Base-by-base conservation (phyloP, 2,888 invertebrate genomes). In the Ectemnius lituratus region DNA sequence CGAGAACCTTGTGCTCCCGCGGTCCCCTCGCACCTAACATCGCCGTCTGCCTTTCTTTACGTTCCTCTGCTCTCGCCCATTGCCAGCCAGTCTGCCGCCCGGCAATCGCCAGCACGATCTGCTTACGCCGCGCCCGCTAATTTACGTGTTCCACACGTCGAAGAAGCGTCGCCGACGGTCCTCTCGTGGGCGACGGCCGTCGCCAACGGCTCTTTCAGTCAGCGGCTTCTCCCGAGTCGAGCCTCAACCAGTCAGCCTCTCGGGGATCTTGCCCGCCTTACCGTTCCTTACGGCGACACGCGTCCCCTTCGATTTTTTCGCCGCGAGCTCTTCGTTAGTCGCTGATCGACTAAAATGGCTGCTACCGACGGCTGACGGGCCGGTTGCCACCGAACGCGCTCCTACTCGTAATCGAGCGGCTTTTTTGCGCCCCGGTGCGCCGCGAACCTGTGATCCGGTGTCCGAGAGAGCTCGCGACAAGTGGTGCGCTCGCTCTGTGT, bases 1-100 rank as follows among this genome's bases (percentile, higher is more conserved):
- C 84, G 83, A 86, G 84, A 85, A 84, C 75, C 75, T 83, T 80
- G 80, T 75, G 75, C 70, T 66, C 70, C 73, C 71, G 56, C 20
- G 45, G 61, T 74, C 56, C 63, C 61, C 56, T 62, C 67, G 56
- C 52, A 67, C 63, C 71, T 77, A 76, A 71, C 66, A 58, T 45
- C 57, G 70, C 45, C 47, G 28, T 45, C 52, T 57, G 20, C 62
- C 20, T 58, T 62, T 20, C 37, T 1, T 28, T 16, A 45, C 20
- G 52, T n/a, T 47, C 46, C 16, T 52, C 16, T 11, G 45, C 16
- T 37, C 37, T 37, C 37, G 5, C 37, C 11, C 37, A 37, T 11
- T 8, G 37, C 11, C 37, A 23, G 37, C 37, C 5, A 6, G 37
- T 37, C 37, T 11, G 37, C 37, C 37, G 8, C 37, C 8, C 23